Conservation (phyloP, 2,113 vertebrate species). For the Bolborhynchus lineola region DNA sequence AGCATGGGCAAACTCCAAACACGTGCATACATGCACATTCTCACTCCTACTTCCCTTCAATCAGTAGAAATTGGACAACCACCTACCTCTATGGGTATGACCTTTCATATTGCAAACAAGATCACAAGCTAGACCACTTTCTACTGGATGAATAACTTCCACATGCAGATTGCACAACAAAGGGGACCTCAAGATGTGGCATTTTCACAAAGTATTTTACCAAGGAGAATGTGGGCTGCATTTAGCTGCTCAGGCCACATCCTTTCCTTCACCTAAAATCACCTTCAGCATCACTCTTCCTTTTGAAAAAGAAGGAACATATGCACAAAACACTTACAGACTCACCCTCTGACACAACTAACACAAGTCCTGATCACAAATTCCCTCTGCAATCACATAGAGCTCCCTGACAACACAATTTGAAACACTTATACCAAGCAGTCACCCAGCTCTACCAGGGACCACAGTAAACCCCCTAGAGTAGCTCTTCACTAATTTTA, state of each 20-base stretch:
- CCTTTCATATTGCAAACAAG: neutral
- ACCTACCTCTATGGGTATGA: neutral
- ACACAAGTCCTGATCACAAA: neutral
- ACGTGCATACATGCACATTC: neutral
- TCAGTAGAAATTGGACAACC: neutral
- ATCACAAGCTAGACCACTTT: neutral
- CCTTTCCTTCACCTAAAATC: neutral
- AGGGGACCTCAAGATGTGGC: neutral
- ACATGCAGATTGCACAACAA: neutral
- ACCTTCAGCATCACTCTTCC: neutral
- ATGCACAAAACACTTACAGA: neutral
- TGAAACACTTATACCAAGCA: neutral
- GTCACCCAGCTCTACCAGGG: rapidly evolving
- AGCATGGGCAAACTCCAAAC: neutral
- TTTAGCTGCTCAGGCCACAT: neutral
- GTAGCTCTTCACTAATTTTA: neutral
- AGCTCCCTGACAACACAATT: neutral
- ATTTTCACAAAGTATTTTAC: neutral
- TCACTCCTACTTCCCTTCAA: neutral
- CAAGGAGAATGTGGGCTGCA: rapidly evolving
- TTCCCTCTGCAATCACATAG: rapidly evolving
- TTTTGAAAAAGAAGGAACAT: neutral
- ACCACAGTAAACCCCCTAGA: neutral
- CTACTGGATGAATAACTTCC: neutral
- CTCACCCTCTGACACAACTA: neutral